Conservation (phyloP, 2,113 vertebrate genomes). For the Erinaceus europaeus region DNA sequence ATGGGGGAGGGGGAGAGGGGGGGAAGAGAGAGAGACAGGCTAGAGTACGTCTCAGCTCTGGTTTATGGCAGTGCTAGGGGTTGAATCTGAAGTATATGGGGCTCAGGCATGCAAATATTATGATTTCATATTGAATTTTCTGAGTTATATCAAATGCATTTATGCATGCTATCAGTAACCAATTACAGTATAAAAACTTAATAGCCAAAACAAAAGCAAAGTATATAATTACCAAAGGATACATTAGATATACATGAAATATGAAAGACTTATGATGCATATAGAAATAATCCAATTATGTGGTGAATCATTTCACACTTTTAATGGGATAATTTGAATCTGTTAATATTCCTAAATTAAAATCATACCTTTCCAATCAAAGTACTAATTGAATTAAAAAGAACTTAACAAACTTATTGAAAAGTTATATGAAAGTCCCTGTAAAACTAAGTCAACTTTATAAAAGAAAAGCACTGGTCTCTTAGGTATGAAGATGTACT, state of each 20-base stretch:
- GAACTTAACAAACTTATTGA: not conserved
- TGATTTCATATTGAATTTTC: too few relatives aligned
- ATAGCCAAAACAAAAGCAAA: too few relatives aligned
- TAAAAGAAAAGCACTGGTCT: not conserved
- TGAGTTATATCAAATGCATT: not conserved
- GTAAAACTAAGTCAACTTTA: not conserved
- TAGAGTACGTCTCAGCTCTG: too few relatives aligned
- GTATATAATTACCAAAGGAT: not conserved
- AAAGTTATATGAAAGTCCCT: not conserved
- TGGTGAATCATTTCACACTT: not conserved
- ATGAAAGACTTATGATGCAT: not conserved
- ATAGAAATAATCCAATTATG: constrained; percentile 5
- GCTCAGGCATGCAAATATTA: too few relatives aligned
- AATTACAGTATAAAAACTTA: constrained; percentile 11
- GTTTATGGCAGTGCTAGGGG: too few relatives aligned
- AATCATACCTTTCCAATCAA: not conserved
- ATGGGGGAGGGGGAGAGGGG: too few relatives aligned
- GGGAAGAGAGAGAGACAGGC: too few relatives aligned
- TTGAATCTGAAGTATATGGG: too few relatives aligned
- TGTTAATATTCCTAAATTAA: not conserved
- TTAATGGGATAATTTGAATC: not conserved
- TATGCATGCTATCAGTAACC: not conserved
- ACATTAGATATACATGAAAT: not conserved
- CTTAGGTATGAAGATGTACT: not conserved
- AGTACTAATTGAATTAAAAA: not conserved